Percentiles rank a stretch among this genome's conserved stretches.
Conservation (phyloP, 2,797 vertebrate species). For the Silurus lanzhouensis region DNA sequence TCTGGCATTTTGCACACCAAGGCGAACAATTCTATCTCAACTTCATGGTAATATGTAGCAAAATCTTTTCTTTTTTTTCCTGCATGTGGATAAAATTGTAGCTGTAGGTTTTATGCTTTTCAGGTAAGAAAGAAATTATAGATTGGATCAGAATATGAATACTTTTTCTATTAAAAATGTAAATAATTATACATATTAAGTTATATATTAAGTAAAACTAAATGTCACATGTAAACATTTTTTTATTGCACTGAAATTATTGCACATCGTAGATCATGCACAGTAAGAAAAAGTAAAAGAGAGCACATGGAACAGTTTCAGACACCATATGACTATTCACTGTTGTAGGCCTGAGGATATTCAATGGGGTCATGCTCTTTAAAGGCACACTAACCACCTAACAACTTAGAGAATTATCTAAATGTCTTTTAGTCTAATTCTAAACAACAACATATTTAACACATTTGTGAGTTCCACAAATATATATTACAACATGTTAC, state of each 20-base stretch:
- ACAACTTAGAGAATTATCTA: background rate
- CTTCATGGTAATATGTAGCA: conserved; percentile 79
- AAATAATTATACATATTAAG: no score
- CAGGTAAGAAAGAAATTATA: no score
- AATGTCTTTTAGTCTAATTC: background rate
- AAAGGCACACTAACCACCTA: background rate
- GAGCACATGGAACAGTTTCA: background rate
- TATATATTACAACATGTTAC: background rate
- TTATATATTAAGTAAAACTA: no score
- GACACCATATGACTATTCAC: conserved; percentile 24
- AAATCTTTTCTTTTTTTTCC: background rate
- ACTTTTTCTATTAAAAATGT: background rate
- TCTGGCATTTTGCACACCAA: conserved; percentile 89
- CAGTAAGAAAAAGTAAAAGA: background rate
- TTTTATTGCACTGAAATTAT: no score
- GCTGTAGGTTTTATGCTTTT: background rate
- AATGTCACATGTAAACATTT: no score
- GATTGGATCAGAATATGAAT: background rate
- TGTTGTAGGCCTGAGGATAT: background rate
- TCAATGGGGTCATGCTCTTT: background rate
- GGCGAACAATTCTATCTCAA: conserved; percentile 86
- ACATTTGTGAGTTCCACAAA: background rate
- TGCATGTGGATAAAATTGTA: background rate
- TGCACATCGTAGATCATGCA: background rate
- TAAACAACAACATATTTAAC: background rate